Conservation (phyloP, 2,888 invertebrate genomes). For the Drosophila affinis region DNA sequence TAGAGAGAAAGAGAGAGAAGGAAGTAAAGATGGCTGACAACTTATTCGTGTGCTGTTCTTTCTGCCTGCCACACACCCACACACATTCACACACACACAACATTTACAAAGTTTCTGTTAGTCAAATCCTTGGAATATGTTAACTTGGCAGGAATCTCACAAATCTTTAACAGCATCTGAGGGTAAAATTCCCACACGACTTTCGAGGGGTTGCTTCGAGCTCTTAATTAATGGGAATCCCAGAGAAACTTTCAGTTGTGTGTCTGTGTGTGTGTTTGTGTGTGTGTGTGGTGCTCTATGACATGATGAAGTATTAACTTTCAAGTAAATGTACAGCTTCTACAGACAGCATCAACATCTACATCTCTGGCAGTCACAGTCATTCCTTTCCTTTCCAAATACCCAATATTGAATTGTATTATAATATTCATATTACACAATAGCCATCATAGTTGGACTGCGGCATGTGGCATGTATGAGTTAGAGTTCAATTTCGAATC, state of each 20-base stretch:
- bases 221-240: conserved; percentile 60
- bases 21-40: conserved; percentile 33
- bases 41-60: conserved; percentile 16
- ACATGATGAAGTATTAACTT: too few relatives aligned
- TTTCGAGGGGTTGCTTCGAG: conserved; percentile 17
- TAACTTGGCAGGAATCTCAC: conserved; percentile 59
- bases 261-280: too few relatives aligned
- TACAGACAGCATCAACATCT: too few relatives aligned
- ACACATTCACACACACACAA: background rate
- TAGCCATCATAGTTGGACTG: too few relatives aligned
- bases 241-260: conserved; percentile 37
- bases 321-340: too few relatives aligned
- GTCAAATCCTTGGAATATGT: conserved; percentile 61
- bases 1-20: background rate
- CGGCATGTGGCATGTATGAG: too few relatives aligned
- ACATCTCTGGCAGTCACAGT: too few relatives aligned
- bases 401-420: too few relatives aligned
- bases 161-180: conserved; percentile 52
- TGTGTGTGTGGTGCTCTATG: too few relatives aligned
- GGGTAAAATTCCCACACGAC: conserved; percentile 14
- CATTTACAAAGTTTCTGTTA: conserved; percentile 54
- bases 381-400: too few relatives aligned
- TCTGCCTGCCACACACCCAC: conserved; percentile 4
- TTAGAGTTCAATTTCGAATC: too few relatives aligned
- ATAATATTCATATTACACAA: too few relatives aligned